Percentiles rank a stretch among this genome's conserved stretches.
Evolutionary conservation across 2,113 vertebrate genomes (phyloP).

Genomic region (Oryzias javanicus): DNA sequence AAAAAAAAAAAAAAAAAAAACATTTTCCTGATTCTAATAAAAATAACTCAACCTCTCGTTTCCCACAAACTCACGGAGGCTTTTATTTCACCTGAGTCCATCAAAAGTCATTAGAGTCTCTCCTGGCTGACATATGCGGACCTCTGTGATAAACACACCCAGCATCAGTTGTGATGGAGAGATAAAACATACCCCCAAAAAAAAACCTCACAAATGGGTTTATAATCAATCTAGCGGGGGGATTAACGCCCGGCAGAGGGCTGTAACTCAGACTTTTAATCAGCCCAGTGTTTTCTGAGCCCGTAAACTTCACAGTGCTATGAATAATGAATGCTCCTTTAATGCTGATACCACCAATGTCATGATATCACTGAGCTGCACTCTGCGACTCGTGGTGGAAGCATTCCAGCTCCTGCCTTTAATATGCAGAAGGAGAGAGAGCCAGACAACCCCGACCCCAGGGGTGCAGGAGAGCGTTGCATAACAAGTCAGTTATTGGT

Average conservation of each 20-base stretch:
- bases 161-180: conserved; percentile 73
- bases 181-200: conserved; percentile 63
- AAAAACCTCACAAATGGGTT: conserved; percentile 62
- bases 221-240: conserved; percentile 63
- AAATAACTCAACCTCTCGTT: conserved; percentile 14
- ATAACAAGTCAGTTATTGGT: no score
- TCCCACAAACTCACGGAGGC: conserved; percentile 29
- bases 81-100: conserved; percentile 30
- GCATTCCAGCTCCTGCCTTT: no score
- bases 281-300: conserved; percentile 47
- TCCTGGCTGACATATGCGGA: conserved; percentile 55
- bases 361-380: conserved; percentile 25
- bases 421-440: no score
- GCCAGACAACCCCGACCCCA: no score
- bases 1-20: no score
- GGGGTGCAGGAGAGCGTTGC: no score
- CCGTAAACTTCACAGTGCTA: conserved; percentile 48
- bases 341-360: conserved; percentile 37
- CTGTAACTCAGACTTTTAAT: conserved; percentile 64
- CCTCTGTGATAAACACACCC: conserved; percentile 59
- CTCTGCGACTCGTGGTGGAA: no score
- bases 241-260: conserved; percentile 58
- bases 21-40: no score
- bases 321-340: conserved; percentile 58
- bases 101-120: conserved; percentile 61